phyloP scores from a whole-genome alignment of 2,888 invertebrate species.

The Pherbina coryleti region DNA sequence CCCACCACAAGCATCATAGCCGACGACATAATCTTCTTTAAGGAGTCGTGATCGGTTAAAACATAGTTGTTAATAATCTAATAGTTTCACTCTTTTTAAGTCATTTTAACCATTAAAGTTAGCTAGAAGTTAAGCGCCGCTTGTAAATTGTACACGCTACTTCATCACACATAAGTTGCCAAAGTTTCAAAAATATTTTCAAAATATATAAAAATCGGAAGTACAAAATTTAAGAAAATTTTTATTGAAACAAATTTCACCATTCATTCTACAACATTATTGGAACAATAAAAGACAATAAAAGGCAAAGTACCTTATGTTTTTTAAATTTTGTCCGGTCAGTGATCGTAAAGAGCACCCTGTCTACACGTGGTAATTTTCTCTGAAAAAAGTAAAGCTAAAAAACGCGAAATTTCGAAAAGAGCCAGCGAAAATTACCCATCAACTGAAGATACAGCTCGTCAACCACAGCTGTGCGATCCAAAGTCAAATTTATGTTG shows the following conservation, averaged over 20 bases:
- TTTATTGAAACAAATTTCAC: neutral
- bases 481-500: conserved; percentile 27
- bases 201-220: neutral
- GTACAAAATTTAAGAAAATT: neutral
- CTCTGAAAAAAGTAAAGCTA: too few relatives aligned
- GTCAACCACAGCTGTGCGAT: conserved; percentile 23
- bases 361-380: neutral
- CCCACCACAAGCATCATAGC: conserved; percentile 86
- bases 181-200: neutral
- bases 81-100: conserved; percentile 14
- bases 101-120: conserved; percentile 23
- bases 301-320: neutral
- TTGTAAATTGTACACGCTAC: neutral
- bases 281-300: neutral
- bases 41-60: conserved; percentile 60
- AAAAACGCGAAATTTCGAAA: too few relatives aligned
- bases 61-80: neutral
- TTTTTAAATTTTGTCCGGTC: neutral
- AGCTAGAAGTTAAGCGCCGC: conserved; percentile 2
- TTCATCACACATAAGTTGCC: conserved; percentile 9
- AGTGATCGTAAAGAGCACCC: neutral
- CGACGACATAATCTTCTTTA: conserved; percentile 88
- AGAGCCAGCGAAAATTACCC: neutral
- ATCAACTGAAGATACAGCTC: neutral
- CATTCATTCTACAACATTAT: neutral